Evolutionary conservation across 2,113 vertebrate species (phyloP).

Genomic region (Mesoclemmys tuberculata): DNA sequence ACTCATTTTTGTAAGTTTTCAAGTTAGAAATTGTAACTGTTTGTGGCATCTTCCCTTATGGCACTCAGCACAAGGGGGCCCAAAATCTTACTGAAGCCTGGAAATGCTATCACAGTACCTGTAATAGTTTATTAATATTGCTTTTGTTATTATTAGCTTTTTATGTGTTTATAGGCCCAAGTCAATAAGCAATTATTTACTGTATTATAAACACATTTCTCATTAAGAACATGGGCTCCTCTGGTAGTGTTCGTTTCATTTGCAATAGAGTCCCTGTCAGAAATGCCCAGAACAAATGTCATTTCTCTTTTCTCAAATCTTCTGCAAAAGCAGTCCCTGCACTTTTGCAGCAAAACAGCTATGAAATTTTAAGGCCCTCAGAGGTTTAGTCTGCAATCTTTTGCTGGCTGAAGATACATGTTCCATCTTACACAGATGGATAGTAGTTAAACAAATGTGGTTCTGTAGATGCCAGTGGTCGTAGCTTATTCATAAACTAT

Average conservation of each 20-base stretch:
- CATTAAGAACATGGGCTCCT: not conserved
- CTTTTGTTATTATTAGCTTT: not conserved
- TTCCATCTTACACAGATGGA: not conserved
- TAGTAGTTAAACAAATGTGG: not conserved
- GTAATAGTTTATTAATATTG: too few species aligned
- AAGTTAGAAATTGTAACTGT: not conserved
- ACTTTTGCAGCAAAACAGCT: not conserved
- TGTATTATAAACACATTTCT: not conserved
- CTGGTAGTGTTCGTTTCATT: not conserved
- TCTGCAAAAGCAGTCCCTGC: not conserved
- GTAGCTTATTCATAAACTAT: not conserved
- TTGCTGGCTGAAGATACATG: not conserved
- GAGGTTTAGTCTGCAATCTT: not conserved
- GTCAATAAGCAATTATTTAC: not conserved
- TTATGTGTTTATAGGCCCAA: not conserved
- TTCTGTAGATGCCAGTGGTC: not conserved
- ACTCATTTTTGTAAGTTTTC: not conserved
- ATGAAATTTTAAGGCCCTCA: not conserved
- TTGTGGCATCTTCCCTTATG: not conserved
- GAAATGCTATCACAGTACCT: not conserved
- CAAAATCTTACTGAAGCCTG: not conserved
- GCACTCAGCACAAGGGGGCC: not conserved
- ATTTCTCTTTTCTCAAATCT: slow-evolving; percentile 13
- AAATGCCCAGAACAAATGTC: slow-evolving; percentile 17
- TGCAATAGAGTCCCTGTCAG: not conserved